Conservation (phyloP, 2,113 vertebrate genomes). For the Pteruthius melanotis region DNA sequence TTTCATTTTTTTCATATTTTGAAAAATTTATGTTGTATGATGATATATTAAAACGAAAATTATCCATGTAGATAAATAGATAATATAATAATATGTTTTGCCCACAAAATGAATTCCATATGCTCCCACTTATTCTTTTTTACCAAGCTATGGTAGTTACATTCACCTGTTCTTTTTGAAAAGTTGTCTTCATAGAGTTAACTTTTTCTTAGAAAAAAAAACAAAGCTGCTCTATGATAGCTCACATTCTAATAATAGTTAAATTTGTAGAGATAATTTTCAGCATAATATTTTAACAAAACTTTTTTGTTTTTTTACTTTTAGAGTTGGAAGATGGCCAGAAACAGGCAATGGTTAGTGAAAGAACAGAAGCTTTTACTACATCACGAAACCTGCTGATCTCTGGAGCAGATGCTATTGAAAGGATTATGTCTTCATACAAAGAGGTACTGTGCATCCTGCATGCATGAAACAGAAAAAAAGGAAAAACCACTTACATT, state of each 20-base stretch:
- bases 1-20: background rate
- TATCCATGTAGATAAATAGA: background rate
- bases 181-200: background rate
- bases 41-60: background rate
- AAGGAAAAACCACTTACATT: background rate
- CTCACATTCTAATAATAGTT: background rate
- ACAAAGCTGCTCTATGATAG: background rate
- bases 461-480: background rate
- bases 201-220: background rate
- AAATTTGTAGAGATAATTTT: background rate
- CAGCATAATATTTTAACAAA: background rate
- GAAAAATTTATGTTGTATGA: background rate
- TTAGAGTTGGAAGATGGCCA: slow-evolving; percentile 88
- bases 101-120: background rate
- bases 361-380: slow-evolving; percentile 96
- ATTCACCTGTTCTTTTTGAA: background rate
- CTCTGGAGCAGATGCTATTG: slow-evolving; percentile 94
- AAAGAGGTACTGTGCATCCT: slow-evolving; percentile 86
- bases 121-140: background rate
- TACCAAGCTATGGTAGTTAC: background rate
- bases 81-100: background rate
- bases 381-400: slow-evolving; percentile 94
- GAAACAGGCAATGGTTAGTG: slow-evolving; percentile 91
- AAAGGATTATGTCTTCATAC: slow-evolving; percentile 99
- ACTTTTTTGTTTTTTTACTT: background rate